phyloP scores from a whole-genome alignment of 2,888 invertebrate species.

The Watsonalla binaria region DNA sequence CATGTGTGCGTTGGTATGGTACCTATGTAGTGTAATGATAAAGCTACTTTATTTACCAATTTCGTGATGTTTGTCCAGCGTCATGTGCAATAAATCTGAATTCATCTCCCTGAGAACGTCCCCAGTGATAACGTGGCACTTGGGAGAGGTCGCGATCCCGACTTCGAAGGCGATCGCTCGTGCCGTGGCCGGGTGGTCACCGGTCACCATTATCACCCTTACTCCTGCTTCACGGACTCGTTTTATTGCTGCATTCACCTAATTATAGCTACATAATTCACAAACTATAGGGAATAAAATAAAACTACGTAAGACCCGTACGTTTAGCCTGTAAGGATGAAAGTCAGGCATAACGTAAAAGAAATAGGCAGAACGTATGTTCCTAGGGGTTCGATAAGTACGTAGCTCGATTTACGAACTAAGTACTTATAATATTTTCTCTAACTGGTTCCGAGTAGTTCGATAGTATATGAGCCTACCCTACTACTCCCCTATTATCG shows the following conservation, averaged over 20 bases:
- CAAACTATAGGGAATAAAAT: background rate
- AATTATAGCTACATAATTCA: background rate
- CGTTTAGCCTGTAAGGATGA: too few relatives aligned
- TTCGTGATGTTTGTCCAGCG: constrained; percentile 61
- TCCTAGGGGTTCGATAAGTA: too few relatives aligned
- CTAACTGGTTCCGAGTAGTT: too few relatives aligned
- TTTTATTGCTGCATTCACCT: constrained; percentile 75
- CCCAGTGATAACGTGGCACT: constrained; percentile 78
- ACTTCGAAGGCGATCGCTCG: constrained; percentile 86
- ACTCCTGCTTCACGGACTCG: constrained; percentile 87
- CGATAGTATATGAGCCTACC: too few relatives aligned
- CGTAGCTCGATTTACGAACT: too few relatives aligned
- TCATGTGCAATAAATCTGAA: constrained; percentile 72
- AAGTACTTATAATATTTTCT: too few relatives aligned
- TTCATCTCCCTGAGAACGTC: constrained; percentile 78
- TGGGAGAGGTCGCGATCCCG: constrained; percentile 81
- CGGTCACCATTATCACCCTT: constrained; percentile 88
- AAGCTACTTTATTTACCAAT: constrained; percentile 39
- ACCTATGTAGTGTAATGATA: too few relatives aligned
- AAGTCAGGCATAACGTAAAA: too few relatives aligned
- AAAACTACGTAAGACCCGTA: background rate
- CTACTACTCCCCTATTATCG: too few relatives aligned
- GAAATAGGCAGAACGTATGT: too few relatives aligned
- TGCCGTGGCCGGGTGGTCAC: constrained; percentile 90
- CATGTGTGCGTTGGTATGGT: too few relatives aligned